A percentile compares a stretch with the other conserved stretches of the same genome.
phyloP scores from a whole-genome alignment of 2,113 vertebrate genomes.

The Enhydra lutris region DNA sequence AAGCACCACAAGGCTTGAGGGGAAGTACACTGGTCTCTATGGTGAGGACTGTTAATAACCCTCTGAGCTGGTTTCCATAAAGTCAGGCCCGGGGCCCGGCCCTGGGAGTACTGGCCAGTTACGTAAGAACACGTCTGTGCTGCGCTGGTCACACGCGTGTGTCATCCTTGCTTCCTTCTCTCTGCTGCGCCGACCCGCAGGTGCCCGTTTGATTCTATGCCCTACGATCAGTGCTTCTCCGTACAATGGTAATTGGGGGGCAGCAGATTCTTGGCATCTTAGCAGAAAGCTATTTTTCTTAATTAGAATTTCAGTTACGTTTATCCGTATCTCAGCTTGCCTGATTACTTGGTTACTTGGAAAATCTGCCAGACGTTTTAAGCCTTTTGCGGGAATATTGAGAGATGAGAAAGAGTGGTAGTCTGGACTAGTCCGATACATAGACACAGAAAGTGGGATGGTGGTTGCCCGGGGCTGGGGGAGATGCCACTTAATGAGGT shows the following conservation, averaged over 20 bases:
- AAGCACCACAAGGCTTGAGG: not conserved
- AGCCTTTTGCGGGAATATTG: not conserved
- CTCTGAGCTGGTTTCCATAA: not conserved
- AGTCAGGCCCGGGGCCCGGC: fast-evolving
- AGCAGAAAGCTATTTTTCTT: not conserved
- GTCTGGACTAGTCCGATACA: not conserved
- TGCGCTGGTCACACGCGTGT: not conserved
- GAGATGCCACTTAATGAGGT: not conserved
- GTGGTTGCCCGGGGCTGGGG: not conserved
- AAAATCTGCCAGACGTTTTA: not conserved
- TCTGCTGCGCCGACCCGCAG: not conserved
- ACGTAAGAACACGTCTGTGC: fast-evolving
- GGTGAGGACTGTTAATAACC: too few relatives aligned
- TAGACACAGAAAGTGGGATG: not conserved
- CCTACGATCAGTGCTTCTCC: not conserved
- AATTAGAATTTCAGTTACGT: not conserved
- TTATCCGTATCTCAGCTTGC: not conserved
- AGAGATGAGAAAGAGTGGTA: not conserved
- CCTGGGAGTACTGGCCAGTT: too few relatives aligned
- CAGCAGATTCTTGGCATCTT: not conserved
- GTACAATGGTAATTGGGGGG: not conserved
- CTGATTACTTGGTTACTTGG: not conserved
- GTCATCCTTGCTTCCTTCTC: too few relatives aligned
- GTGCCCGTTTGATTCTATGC: not conserved
- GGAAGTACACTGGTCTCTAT: not conserved